Evolutionary conservation across 1,140 invertebrate species (phyloP), one percentile per base, ranked within the genome.

Genomic region (Bactericera cockerelli): DNA sequence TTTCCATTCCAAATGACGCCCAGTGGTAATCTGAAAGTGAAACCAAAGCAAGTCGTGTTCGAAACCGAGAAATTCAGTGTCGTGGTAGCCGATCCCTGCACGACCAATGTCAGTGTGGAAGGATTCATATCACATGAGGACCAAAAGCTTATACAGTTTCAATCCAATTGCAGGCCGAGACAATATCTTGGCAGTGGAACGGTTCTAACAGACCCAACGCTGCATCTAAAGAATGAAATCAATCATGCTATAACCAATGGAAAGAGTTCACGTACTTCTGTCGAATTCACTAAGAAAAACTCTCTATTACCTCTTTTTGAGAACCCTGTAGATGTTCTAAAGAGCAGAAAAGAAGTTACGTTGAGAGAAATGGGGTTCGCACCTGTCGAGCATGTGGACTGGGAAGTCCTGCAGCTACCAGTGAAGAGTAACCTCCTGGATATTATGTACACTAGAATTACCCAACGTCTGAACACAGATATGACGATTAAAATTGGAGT

Each of bases 391-490:
- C 67, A 70, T 2, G 77, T 79, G 39, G 70, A 75, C 64, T 79
- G 77, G 77, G 66, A 71, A 22, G 73, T 68, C 60, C 70, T 78
- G 21, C 67, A 66, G 31, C 68, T 79, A 14, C 77, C 77, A 2
- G 72, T 75, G 59, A 79, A 79, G 67, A 77, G 75, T 25, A 75
- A 78, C 66, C 65, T 79, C 16, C 77, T 77, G 67, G 64, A 74
- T 26, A 75, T 77, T 65, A 64, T 79, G 25, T 71, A 72, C 33
- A 69, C 69, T 39, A 67, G 77, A 59, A 78, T 79, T 10, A 78
- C 71, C 4, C 77, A 77, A 65, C 77, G 76, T 64, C 77, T 72
- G 76, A 79, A 79, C 65, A 74, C 78, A 2, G 78, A 80, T 64
- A 77, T 76, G 62, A 72, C 76, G 33, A 70, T 79, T 13, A 70